Percentiles rank a stretch among this genome's conserved stretches.
Evolutionary conservation across 2,888 invertebrate genomes (phyloP).

Genomic region (Lepidocyrtoides sp.): DNA sequence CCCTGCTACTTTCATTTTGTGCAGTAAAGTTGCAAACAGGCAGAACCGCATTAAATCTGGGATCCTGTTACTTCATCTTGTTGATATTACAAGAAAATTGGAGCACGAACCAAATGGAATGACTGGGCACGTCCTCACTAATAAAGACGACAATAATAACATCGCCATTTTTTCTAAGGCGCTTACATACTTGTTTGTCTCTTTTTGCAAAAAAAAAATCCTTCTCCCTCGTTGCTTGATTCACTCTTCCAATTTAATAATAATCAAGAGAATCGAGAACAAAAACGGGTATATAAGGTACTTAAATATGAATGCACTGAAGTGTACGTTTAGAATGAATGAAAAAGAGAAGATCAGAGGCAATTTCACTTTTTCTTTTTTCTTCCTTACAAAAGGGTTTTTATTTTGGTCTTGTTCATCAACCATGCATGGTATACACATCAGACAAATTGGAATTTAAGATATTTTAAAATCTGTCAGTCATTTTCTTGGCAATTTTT

Average conservation of each 20-base stretch:
- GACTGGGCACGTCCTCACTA: conserved; percentile 31
- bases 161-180: neutral
- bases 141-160: neutral
- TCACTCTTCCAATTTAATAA: conserved; percentile 36
- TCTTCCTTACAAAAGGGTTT: conserved; percentile 16
- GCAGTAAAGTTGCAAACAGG: neutral
- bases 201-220: conserved; percentile 14
- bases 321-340: conserved; percentile 25
- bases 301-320: neutral
- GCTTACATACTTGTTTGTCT: conserved; percentile 1
- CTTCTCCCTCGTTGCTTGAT: neutral
- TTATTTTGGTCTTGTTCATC: conserved; percentile 29
- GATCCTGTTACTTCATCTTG: conserved; percentile 21
- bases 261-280: conserved; percentile 42
- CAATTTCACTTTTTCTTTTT: conserved; percentile 68
- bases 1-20: neutral
- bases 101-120: conserved; percentile 42
- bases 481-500: too few species aligned
- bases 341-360: conserved; percentile 43
- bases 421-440: neutral
- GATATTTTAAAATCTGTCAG: conserved; percentile 11
- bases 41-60: conserved; percentile 12
- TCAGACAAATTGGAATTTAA: conserved; percentile 58
- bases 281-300: neutral
- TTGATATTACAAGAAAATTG: conserved; percentile 34